phyloP scores from a whole-genome alignment of 2,113 vertebrate species.

The Entomyzon cyanotis region DNA sequence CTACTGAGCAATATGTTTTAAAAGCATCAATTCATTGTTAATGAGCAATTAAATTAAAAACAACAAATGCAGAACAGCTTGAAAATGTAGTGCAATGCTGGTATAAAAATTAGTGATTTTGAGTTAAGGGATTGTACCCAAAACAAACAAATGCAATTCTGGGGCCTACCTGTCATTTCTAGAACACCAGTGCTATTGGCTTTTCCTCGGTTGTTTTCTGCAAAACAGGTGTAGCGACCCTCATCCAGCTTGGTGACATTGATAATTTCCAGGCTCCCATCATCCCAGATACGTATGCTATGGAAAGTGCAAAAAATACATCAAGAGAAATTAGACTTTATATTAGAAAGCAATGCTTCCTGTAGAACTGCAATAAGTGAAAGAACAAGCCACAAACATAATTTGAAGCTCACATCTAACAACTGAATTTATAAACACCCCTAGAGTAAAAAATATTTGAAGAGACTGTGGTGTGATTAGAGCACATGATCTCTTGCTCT shows the following conservation, averaged over 20 bases:
- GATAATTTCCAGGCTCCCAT: constrained; percentile 93
- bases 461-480: not conserved
- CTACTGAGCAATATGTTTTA: not conserved
- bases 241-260: constrained; percentile 88
- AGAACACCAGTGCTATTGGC: constrained; percentile 91
- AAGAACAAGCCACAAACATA: not conserved
- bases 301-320: not conserved
- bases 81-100: not conserved
- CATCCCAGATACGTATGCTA: constrained; percentile 91
- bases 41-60: not conserved
- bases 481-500: not conserved
- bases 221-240: constrained; percentile 93
- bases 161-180: constrained; percentile 83
- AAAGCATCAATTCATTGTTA: not conserved
- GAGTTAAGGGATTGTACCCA: not conserved
- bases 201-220: constrained; percentile 90
- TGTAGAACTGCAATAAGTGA: not conserved
- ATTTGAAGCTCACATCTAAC: not conserved
- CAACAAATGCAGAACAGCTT: not conserved
- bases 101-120: not conserved
- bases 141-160: not conserved
- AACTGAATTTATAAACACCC: not conserved
- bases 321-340: not conserved
- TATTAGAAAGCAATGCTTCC: not conserved
- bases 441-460: not conserved